These are phyloP conservation scores for Drosophila antonietae DNA, from an alignment of 2,888 invertebrate species.

Conservation along the genomic window DNA sequence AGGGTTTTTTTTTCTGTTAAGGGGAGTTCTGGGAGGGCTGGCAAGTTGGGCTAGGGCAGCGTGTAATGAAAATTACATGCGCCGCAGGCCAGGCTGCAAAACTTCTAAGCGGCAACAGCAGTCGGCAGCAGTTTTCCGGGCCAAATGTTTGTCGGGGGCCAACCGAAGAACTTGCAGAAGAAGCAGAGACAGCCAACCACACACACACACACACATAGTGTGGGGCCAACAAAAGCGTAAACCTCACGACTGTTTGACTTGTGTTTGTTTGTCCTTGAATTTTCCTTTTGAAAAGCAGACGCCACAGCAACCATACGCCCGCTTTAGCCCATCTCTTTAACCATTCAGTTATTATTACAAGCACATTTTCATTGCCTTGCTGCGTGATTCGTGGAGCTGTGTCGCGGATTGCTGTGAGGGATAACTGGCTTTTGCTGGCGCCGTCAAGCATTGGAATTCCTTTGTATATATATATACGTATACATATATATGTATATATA, in stretches of 20 bases:
- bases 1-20: slow-evolving; percentile 12
- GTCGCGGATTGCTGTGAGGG: slow-evolving; percentile 8
- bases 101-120: slow-evolving; percentile 67
- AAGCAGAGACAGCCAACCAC: slow-evolving; percentile 25
- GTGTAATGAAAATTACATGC: slow-evolving; percentile 75
- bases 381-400: slow-evolving; percentile 27
- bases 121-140: slow-evolving; percentile 51
- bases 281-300: slow-evolving; percentile 62
- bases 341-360: slow-evolving; percentile 73
- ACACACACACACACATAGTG: slow-evolving; percentile 30
- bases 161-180: slow-evolving; percentile 16
- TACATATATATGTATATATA: background rate
- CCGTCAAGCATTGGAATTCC: slow-evolving; percentile 63
- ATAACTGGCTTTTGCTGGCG: slow-evolving; percentile 56
- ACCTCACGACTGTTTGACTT: slow-evolving; percentile 74
- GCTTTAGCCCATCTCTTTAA: background rate
- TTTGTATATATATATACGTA: slow-evolving; percentile 41
- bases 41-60: slow-evolving; percentile 25
- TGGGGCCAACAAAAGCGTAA: slow-evolving; percentile 51
- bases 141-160: slow-evolving; percentile 60
- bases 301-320: slow-evolving; percentile 42
- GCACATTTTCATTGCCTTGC: slow-evolving; percentile 76
- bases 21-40: background rate
- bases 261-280: slow-evolving; percentile 81
- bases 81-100: slow-evolving; percentile 47